A percentile compares a stretch with the other conserved stretches of the same genome.
Conservation (phyloP, 2,888 invertebrate species). For the Melinopterus prodromus region DNA sequence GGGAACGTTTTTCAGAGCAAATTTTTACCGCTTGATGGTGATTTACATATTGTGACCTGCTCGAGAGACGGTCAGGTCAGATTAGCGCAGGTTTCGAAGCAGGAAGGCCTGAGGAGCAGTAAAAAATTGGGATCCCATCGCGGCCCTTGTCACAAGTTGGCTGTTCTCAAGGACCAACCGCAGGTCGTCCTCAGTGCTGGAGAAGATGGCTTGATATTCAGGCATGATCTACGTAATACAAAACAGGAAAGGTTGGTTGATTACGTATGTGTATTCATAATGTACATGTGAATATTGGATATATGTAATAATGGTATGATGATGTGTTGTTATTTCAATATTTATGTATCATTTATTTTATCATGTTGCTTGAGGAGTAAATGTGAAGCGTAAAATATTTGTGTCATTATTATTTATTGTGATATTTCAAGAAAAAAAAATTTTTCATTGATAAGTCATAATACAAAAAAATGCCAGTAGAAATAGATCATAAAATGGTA, state of each 20-base stretch:
- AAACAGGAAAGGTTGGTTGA: slow-evolving; percentile 68
- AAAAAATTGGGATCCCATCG: slow-evolving; percentile 71
- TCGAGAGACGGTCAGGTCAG: slow-evolving; percentile 89
- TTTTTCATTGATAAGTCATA: too few relatives aligned
- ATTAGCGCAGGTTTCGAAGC: slow-evolving; percentile 66
- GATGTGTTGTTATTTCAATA: too few relatives aligned
- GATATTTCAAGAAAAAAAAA: too few relatives aligned
- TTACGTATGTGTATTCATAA: too few relatives aligned
- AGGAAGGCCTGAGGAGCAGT: slow-evolving; percentile 63
- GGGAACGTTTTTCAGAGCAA: slow-evolving; percentile 92
- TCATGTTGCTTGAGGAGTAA: too few relatives aligned
- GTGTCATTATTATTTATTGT: too few relatives aligned
- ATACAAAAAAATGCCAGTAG: too few relatives aligned
- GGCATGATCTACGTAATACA: slow-evolving; percentile 81
- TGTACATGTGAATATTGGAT: too few relatives aligned
- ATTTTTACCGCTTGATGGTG: slow-evolving; percentile 81
- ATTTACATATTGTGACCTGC: slow-evolving; percentile 86
- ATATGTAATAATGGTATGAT: too few relatives aligned
- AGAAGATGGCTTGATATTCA: slow-evolving; percentile 85
- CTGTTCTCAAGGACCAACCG: slow-evolving; percentile 77
- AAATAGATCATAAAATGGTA: too few relatives aligned
- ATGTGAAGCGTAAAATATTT: too few relatives aligned
- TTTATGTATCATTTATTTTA: too few relatives aligned
- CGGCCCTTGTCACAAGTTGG: slow-evolving; percentile 86
- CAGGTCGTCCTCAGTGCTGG: slow-evolving; percentile 85